Base-by-base conservation (phyloP, 2,888 invertebrate species). In the Mesoligia furuncula region DNA sequence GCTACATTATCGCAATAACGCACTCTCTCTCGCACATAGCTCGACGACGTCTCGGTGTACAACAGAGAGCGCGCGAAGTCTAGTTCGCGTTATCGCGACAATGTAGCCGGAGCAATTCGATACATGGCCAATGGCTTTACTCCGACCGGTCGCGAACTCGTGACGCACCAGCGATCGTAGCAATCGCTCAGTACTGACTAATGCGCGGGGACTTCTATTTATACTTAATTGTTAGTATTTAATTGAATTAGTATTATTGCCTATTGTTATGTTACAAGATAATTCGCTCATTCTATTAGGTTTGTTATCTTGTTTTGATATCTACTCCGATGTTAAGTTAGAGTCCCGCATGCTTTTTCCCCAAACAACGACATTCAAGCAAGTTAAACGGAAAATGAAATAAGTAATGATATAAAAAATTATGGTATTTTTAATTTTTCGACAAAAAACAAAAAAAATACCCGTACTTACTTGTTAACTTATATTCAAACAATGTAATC, bases 341-440 rank as follows among this genome's bases (percentile, higher is more conserved):
- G 62, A 73, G 20, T 64, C 65, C 73, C 51, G 15, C 73, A 82
- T 62, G 83, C 72, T 57, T 71, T 59, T 59, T 59, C 17, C 72
- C 72, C n/a, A 66, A 69, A 67, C 57, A 85, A 85, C 73, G 83
- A 89, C 79, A 83, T 88, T 83, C 85, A 75, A 86, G 89, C 90
- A 87, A 80, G 87, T 73, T 78, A 78, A 88, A 86, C 72, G 91
- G 90, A 88, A 85, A 83, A 86, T 73, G 73, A 83, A 90, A 77
- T 65, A 64, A 65, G 9, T 31, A 31, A 9, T 42, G 27, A 69
- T 74, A 17, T 45, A 62, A 75, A 69, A 62, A 68, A 64, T 57
- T 68, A 72, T 80, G 83, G 54, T 54, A 39, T 57, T 70, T 59
- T 39, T n/a, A 31, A 77, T 83, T 70, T n/a, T 9, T n/a, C 57